These are phyloP conservation scores for Pao palembangensis DNA, from an alignment of 2,113 vertebrate genomes.

Conservation along the genomic window DNA sequence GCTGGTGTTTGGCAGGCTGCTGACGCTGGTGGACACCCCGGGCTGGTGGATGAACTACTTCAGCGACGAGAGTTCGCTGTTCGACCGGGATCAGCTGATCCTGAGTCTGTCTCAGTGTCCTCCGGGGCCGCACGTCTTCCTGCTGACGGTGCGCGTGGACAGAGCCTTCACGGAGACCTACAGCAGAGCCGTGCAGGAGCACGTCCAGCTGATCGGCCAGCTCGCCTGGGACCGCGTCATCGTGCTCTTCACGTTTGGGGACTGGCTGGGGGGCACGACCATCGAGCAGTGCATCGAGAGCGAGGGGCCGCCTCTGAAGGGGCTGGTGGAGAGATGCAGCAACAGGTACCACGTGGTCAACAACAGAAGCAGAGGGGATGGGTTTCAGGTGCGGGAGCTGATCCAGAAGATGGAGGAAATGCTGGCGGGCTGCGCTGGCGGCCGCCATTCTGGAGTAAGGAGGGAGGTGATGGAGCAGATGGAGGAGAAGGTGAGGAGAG, in stretches of 20 bases:
- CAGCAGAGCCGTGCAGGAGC: constrained; percentile 57
- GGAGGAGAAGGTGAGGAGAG: constrained; percentile 30
- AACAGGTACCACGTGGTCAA: constrained; percentile 65
- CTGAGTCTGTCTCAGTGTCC: constrained; percentile 48
- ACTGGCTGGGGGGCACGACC: constrained; percentile 60
- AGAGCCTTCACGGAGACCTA: constrained; percentile 61
- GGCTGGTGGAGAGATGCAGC: constrained; percentile 54
- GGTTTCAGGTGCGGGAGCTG: constrained; percentile 63
- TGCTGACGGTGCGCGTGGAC: constrained; percentile 67
- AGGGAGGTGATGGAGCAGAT: constrained; percentile 29
- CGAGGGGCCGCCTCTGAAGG: constrained; percentile 54
- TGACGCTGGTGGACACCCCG: constrained; percentile 71
- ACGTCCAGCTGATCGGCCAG: constrained; percentile 55
- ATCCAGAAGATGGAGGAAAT: constrained; percentile 66
- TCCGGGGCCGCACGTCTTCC: constrained; percentile 66
- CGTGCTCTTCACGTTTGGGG: constrained; percentile 62
- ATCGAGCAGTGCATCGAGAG: constrained; percentile 64
- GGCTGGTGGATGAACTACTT: constrained; percentile 78
- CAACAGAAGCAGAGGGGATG: constrained; percentile 54
- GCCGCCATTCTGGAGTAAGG: constrained; percentile 37
- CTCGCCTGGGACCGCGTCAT: constrained; percentile 56
- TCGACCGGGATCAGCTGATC: constrained; percentile 59
- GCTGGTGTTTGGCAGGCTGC: constrained; percentile 43
- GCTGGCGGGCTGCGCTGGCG: constrained; percentile 7
- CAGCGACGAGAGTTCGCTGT: constrained; percentile 49